A percentile compares a stretch with the other conserved stretches of the same genome.
phyloP scores from a whole-genome alignment of 2,113 vertebrate genomes.

The Chroicocephalus ridibundus region DNA sequence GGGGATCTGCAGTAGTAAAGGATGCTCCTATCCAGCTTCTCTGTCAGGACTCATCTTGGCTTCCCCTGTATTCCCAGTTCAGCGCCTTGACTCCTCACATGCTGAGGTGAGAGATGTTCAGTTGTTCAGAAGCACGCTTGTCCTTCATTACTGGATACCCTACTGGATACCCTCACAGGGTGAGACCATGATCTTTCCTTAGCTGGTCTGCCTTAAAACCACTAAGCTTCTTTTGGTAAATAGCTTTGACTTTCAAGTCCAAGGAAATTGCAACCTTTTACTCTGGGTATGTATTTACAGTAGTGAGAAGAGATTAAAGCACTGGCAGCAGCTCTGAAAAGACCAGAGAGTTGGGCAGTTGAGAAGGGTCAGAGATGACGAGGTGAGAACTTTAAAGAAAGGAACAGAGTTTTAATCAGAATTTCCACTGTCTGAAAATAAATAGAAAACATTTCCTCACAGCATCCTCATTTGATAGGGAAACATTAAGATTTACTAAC shows the following conservation, averaged over 20 bases:
- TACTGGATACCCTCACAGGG: not conserved
- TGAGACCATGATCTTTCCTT: not conserved
- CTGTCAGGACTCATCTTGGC: not conserved
- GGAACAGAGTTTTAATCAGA: not conserved
- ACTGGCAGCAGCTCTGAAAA: not conserved
- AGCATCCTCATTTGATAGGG: not conserved
- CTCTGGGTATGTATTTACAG: not conserved
- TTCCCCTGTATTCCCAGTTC: not conserved
- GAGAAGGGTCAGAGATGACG: not conserved
- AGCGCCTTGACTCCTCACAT: not conserved
- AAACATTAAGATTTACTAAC: not conserved
- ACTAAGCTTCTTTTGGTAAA: not conserved
- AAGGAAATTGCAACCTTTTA: not conserved
- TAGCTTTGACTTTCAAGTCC: not conserved
- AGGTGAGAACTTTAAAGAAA: not conserved
- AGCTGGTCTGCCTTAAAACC: not conserved
- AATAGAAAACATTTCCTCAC: not conserved
- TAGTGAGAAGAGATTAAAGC: not conserved
- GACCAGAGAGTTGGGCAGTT: not conserved
- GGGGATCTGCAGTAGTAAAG: not conserved
- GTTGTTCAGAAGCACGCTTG: not conserved
- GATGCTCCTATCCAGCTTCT: not conserved
- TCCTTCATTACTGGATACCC: not conserved
- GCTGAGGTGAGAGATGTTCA: not conserved
- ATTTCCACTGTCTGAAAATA: not conserved